phyloP scores from a whole-genome alignment of 1,140 invertebrate species.

The Chionoecetes opilio region DNA sequence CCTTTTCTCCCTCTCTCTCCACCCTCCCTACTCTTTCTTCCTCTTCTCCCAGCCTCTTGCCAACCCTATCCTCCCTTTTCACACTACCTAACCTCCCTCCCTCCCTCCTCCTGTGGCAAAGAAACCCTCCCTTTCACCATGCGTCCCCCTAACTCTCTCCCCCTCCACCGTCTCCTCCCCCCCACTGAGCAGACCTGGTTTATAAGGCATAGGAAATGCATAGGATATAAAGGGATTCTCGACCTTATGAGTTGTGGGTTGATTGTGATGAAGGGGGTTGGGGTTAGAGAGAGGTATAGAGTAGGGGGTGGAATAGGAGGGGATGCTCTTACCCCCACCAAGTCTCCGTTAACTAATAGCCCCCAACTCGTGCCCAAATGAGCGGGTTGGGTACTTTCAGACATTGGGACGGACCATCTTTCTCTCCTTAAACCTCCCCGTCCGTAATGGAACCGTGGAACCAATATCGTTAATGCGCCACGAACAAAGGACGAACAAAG shows the following conservation, averaged over 20 bases:
- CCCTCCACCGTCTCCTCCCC: background rate
- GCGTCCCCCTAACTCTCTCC: background rate
- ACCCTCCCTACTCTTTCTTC: background rate
- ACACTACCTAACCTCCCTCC: background rate
- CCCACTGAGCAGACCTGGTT: background rate
- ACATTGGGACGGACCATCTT: conserved; percentile 40
- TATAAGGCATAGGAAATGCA: too few relatives aligned
- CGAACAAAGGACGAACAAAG: conserved; percentile 41
- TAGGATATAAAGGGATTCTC: too few relatives aligned
- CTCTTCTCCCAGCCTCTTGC: background rate
- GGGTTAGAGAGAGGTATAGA: too few relatives aligned
- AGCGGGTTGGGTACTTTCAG: conserved; percentile 56
- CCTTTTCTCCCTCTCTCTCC: conserved; percentile 23
- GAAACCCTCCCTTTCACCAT: too few relatives aligned
- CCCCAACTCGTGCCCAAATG: conserved; percentile 63
- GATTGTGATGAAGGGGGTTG: too few relatives aligned
- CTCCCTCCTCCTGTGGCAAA: background rate
- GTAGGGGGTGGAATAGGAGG: too few relatives aligned
- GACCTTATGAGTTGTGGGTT: too few relatives aligned
- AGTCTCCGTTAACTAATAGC: conserved; percentile 38
- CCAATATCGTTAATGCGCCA: conserved; percentile 54
- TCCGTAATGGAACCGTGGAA: conserved; percentile 23
- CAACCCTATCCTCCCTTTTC: background rate
- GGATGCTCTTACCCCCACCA: conserved; percentile 9
- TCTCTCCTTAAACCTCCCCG: conserved; percentile 24